Evolutionary conservation across 2,113 vertebrate genomes (phyloP).

Genomic region (Mastomys natalensis): DNA sequence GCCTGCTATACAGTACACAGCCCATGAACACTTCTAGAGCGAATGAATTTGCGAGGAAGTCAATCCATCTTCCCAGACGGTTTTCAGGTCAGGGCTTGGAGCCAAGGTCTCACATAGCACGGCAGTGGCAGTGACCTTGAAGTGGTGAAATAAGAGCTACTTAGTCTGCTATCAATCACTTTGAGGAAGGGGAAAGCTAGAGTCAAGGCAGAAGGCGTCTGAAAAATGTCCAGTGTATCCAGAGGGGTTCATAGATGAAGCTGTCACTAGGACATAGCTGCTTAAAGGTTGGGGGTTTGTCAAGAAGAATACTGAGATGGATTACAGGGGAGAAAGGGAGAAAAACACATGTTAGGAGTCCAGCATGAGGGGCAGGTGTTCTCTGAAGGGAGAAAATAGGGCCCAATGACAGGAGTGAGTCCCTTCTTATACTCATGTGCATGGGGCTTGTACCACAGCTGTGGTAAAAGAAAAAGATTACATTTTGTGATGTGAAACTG

Average conservation of each 20-base stretch:
- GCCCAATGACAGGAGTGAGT: too few relatives aligned
- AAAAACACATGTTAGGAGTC: too few relatives aligned
- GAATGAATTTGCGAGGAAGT: not conserved
- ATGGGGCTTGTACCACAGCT: not conserved
- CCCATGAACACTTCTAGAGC: not conserved
- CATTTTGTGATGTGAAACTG: not conserved
- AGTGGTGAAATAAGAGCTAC: not conserved
- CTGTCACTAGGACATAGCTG: accelerated
- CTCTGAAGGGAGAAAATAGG: not conserved
- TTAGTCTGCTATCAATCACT: not conserved
- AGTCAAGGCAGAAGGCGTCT: not conserved
- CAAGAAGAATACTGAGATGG: not conserved
- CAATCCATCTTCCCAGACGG: not conserved
- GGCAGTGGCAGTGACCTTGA: not conserved
- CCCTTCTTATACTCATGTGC: not conserved
- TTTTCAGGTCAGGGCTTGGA: not conserved
- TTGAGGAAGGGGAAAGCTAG: not conserved
- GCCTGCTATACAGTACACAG: not conserved
- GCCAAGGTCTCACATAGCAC: not conserved
- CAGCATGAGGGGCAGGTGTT: not conserved
- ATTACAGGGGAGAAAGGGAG: too few relatives aligned
- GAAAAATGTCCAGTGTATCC: not conserved
- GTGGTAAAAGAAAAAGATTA: not conserved
- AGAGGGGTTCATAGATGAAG: not conserved
- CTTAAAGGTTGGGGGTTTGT: not conserved